Evolutionary conservation across 2,797 vertebrate species (phyloP).

Genomic region (Notamacropus eugenii): DNA sequence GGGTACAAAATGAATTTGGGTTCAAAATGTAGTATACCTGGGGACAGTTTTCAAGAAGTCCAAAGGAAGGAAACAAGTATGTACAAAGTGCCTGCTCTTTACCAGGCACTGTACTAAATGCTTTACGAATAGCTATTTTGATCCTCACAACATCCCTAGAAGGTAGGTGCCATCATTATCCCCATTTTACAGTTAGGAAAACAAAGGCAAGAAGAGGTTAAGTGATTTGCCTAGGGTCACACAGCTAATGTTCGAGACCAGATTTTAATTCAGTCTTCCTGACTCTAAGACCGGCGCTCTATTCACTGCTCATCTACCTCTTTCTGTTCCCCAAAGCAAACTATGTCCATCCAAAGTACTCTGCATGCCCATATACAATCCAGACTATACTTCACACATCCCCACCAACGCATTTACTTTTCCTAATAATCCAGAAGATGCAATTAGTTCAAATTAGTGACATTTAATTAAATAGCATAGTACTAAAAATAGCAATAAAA

Average conservation of each 20-base stretch:
- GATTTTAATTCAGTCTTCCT: neutral
- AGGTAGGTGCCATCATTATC: neutral
- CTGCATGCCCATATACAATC: neutral
- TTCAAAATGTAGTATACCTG: neutral
- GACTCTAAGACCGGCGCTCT: neutral
- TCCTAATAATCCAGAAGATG: neutral
- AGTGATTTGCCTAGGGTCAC: neutral
- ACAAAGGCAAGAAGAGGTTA: neutral
- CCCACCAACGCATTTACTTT: neutral
- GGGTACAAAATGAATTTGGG: neutral
- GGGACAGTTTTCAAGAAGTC: neutral
- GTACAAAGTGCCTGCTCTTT: neutral
- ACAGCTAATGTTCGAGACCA: neutral
- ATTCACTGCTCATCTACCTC: neutral
- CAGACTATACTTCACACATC: neutral
- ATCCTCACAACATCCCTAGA: neutral
- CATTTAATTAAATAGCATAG: neutral
- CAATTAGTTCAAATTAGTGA: neutral
- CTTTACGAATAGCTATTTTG: neutral
- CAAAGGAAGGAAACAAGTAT: neutral
- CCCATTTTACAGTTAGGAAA: neutral
- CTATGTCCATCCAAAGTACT: neutral
- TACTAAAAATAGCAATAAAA: neutral
- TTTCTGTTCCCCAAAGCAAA: neutral
- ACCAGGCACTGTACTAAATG: neutral